Base-by-base conservation (phyloP, 2,113 vertebrate species). In the Laticauda laticaudata region DNA sequence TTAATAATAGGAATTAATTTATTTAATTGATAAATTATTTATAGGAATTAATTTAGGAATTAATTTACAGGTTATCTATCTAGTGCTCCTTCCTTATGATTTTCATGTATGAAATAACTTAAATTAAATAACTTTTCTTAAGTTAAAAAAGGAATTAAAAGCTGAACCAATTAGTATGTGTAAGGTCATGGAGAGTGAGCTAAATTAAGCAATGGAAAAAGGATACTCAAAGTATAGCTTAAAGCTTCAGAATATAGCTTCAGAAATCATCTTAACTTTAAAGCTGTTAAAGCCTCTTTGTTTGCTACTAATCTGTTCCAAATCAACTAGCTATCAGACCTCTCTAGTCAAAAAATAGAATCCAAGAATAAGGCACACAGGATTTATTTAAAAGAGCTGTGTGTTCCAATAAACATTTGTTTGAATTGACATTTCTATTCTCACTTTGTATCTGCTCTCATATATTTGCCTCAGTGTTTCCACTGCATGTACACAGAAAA, bases 181-280 rank as follows among this genome's bases (percentile, higher is more conserved):
- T 54, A 56, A 94, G 90, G 5, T 61, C 20, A 87, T 21, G 69
- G 88, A 20, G 34, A 34, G 88, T 34, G 4, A 24, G 69, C 34
- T 39, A 7, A 69, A 55, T 39, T 11, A 34, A 86, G 43, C 1
- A 29, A 18, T 90, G 12, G 10, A 61, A 20, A 90, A 89, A 91
- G 81, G 86, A 29, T 81, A 34, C 51, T 81, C 48, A 75, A 92
- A 59, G 1, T 91, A 11, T 12, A 91, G 20, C 29, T 2, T 92
- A 81, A 92, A 0, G 0, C 3, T 93, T 91, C 90, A 88, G 55
- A 91, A 88, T 39, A 39, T 39, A 39, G 0, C 3, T 93, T 91
- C 90, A 88, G 55, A 91, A 88, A 92, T 86, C 45, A 95, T 91
- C 85, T 92, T 93, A 85, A 34, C 45, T 94, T 11, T 85, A 88